Evolutionary conservation across 2,797 vertebrate genomes (phyloP), one percentile per base, ranked within the genome.

Genomic region (Parambassis ranga): DNA sequence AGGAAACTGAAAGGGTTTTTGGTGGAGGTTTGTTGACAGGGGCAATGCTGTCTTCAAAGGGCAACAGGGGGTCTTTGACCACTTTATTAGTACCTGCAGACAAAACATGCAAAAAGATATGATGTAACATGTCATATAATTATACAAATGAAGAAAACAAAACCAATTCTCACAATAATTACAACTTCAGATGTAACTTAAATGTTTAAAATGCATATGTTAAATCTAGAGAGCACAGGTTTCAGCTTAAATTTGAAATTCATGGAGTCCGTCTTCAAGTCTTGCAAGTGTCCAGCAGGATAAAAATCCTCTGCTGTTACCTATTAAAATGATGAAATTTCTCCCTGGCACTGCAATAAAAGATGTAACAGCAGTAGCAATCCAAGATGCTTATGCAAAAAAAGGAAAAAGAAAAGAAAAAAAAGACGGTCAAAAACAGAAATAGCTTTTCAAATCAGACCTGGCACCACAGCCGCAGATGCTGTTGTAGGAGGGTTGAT

Each of bases 1-100:
- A 92, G 63, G 93, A 90, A 46, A 84, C 87, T 39, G 87, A 84
- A 63, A 83, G 66, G 69, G 87, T 90, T 57, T 91, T 90, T 38
- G 57, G 77, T 50, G 42, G 48, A 41, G 88, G 81, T 47, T 56
- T 79, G 43, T 88, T 82, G 63, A 79, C 59, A 30, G 79, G 23
- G 3, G 75, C 76, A 22, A 33, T 86, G 14, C 53, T 41, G 49
- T 91, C 77, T 61, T 83, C 82, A 30, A 90, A 57, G 26, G 83
- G 67, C 2, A 62, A 56, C 18, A 51, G 48, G 44, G 79, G 65
- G 58, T 58, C 76, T 26, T 80, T 66, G 22, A 60, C 57, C 10
- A 16, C 42, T n/a, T 44, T 5, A 1, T 28, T 8, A n/a, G n/a
- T n/a, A 35, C 39, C 82, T 87, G 67, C 2, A 16, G 65, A 31